A percentile compares a stretch with the other conserved stretches of the same genome.
These are phyloP conservation scores for Tiliqua scincoides DNA, from an alignment of 2,113 vertebrate genomes.

Conservation along the genomic window DNA sequence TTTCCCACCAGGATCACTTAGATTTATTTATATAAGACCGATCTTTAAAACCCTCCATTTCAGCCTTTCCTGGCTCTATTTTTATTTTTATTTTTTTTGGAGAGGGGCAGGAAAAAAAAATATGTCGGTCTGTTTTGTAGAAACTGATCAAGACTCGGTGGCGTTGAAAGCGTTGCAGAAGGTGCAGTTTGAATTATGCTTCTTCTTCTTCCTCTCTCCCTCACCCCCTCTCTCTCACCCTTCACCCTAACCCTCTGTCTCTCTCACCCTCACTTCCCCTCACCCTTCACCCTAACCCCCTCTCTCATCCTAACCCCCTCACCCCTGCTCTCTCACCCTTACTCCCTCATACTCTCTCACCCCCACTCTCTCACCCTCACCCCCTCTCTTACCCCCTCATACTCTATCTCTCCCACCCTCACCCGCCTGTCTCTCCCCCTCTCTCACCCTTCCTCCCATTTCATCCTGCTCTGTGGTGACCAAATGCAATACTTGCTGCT, in stretches of 20 bases:
- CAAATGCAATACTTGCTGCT: slow-evolving; percentile 69
- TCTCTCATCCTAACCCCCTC: no score
- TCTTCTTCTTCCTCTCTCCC: slow-evolving; percentile 32
- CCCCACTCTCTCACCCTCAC: not conserved
- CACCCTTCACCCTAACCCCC: no score
- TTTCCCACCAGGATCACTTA: slow-evolving; percentile 58
- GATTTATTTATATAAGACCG: not conserved
- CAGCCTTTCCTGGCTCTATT: slow-evolving; percentile 12
- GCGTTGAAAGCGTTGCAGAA: slow-evolving; percentile 72
- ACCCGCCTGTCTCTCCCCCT: not conserved
- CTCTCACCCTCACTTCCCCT: not conserved
- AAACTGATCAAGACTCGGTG: slow-evolving; percentile 70
- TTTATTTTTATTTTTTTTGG: slow-evolving; percentile 46
- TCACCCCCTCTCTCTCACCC: not conserved
- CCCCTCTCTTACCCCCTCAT: no score
- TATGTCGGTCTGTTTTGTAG: slow-evolving; percentile 77
- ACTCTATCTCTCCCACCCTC: no score
- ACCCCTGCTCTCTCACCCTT: not conserved
- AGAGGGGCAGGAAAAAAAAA: slow-evolving; percentile 51
- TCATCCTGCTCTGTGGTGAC: slow-evolving; percentile 72
- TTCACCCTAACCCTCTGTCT: no score
- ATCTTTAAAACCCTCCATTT: not conserved
- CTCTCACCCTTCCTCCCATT: slow-evolving; percentile 20
- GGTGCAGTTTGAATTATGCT: slow-evolving; percentile 81
- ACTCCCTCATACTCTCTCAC: not conserved